phyloP scores from a whole-genome alignment of 1,140 invertebrate species.

The Carcinoscorpius rotundicauda region DNA sequence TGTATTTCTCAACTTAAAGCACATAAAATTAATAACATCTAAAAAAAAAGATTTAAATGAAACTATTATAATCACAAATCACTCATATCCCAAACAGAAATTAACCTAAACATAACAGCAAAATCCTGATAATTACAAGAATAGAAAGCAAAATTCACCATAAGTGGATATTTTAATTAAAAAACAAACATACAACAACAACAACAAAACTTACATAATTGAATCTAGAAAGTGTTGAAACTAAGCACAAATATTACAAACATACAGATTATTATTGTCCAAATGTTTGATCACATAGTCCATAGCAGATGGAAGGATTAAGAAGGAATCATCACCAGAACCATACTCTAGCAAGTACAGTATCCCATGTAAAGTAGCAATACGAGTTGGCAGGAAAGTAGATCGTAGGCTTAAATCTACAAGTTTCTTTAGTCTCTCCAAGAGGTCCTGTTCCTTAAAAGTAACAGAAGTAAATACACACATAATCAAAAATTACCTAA shows the following conservation, averaged over 20 bases:
- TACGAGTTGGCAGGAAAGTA: slow-evolving; percentile 48
- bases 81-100: background rate
- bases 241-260: background rate
- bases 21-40: too few species aligned
- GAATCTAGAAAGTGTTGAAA: background rate
- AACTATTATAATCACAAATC: background rate
- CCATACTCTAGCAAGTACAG: slow-evolving; percentile 54
- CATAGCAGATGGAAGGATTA: slow-evolving; percentile 47
- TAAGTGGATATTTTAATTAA: too few species aligned
- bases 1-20: too few species aligned
- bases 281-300: slow-evolving; percentile 56
- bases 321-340: slow-evolving; percentile 40
- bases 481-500: too few species aligned
- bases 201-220: too few species aligned
- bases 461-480: too few species aligned
- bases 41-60: background rate
- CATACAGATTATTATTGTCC: slow-evolving; percentile 34
- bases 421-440: slow-evolving; percentile 47
- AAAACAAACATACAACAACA: too few species aligned
- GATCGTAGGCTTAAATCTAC: slow-evolving; percentile 50
- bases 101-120: background rate
- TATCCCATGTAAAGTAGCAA: slow-evolving; percentile 56
- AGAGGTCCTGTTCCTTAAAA: slow-evolving; percentile 15
- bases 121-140: background rate
- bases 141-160: too few species aligned